Conservation (phyloP, 2,797 vertebrate genomes). For the Lophius americanus region DNA sequence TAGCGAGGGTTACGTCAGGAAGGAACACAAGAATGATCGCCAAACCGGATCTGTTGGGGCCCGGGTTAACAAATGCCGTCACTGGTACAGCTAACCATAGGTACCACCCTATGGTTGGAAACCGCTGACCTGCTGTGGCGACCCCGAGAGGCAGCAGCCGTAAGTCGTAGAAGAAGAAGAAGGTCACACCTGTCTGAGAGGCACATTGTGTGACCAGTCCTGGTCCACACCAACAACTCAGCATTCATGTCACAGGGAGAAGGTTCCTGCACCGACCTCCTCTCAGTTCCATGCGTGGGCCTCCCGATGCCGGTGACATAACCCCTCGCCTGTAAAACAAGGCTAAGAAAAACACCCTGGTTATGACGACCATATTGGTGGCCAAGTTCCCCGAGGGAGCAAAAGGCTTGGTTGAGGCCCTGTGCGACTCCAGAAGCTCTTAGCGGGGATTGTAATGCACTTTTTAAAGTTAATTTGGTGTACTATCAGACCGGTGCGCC, state of each 20-base stretch:
- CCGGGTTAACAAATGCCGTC: too few species aligned
- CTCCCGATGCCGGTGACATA: slow-evolving; percentile 78
- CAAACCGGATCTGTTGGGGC: too few species aligned
- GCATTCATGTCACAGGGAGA: slow-evolving; percentile 59
- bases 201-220: slow-evolving; percentile 56
- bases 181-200: slow-evolving; percentile 64
- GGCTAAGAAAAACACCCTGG: slow-evolving; percentile 75
- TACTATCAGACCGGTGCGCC: slow-evolving; percentile 61
- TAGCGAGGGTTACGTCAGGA: too few species aligned
- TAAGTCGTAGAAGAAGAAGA: too few species aligned
- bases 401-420: slow-evolving; percentile 64
- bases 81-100: too few species aligned
- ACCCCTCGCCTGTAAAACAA: slow-evolving; percentile 77
- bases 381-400: slow-evolving; percentile 64
- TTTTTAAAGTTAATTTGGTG: slow-evolving; percentile 64
- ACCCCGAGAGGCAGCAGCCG: too few species aligned
- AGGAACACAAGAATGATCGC: too few species aligned
- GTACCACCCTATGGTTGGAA: too few species aligned
- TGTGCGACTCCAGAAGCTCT: slow-evolving; percentile 56
- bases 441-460: slow-evolving; percentile 72
- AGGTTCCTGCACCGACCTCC: slow-evolving; percentile 65
- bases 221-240: slow-evolving; percentile 40
- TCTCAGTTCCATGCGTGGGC: slow-evolving; percentile 53
- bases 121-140: too few species aligned
- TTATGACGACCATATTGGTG: slow-evolving; percentile 76